Evolutionary conservation across 2,888 invertebrate species (phyloP), one percentile per base, ranked within the genome.

Genomic region (Netelia inedita): DNA sequence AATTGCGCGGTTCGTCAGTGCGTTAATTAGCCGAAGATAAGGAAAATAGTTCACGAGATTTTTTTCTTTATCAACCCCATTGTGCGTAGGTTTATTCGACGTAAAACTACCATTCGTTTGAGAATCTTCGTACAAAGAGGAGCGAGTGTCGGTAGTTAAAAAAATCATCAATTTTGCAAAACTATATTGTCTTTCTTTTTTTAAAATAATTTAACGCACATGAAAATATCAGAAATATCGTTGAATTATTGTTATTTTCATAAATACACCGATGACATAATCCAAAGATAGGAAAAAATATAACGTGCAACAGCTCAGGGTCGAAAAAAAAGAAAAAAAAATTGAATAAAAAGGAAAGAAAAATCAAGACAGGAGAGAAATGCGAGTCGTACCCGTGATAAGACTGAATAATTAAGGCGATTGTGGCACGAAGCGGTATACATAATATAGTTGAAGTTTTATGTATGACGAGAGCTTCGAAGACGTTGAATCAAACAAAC

Each of bases 21-120:
- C 66, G 57, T 61, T 73, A 73, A 73, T 80, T 53, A 73, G 14
- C 19, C n/a, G 16, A 28, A 55, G 63, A 79, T 79, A 72, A n/a
- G 72, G 14, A 23, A 41, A 55, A 53, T 65, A 53, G 50, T 65
- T 43, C 69, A 71, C 50, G 41, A 14, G 43, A 28, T 5, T 55
- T 73, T 61, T 73, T 43, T 41, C 43, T 61, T 73, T 14, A 2
- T 65, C 41, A 65, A 10, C 19, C 23, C 28, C 41, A 19, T 35
- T n/a, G 53, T n/a, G 23, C 14, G 6, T 11, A 66, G 9, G 10
- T 46, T 66, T 66, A 23, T 61, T 65, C 28, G 16, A 35, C 41
- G n/a, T 46, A 14, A 46, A 46, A 14, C 2, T 14, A 11, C 2
- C 1, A 46, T 46, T 46, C 14, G 46, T 46, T 46, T 2, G 14